A percentile compares a stretch with the other conserved stretches of the same genome.
phyloP scores from a whole-genome alignment of 2,888 invertebrate species.

The Seladonia tumulorum region DNA sequence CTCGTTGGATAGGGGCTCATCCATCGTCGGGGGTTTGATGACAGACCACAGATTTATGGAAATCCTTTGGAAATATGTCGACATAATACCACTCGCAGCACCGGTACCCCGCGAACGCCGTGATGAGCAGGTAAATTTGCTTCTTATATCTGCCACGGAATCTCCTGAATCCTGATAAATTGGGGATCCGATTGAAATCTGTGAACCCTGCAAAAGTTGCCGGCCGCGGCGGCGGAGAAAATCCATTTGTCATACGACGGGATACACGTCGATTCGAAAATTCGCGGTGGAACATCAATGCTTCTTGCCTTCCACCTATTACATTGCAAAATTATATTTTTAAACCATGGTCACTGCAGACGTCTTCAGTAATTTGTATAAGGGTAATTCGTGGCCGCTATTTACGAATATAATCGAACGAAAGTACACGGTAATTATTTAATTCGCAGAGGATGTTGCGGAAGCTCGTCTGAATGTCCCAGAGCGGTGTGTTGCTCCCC shows the following conservation, averaged over 20 bases:
- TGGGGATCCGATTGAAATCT: neutral
- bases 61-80: constrained; percentile 24
- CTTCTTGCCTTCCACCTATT: neutral
- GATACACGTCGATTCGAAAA: neutral
- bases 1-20: constrained; percentile 29
- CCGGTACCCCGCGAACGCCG: neutral
- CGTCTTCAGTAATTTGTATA: neutral
- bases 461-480: neutral
- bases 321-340: neutral
- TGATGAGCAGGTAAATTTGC: constrained; percentile 49
- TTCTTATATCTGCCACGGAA: neutral
- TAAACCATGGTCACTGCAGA: too few relatives aligned
- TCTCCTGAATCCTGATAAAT: neutral
- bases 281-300: neutral
- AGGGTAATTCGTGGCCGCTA: neutral
- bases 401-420: too few relatives aligned
- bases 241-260: neutral
- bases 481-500: constrained; percentile 24
- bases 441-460: neutral
- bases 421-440: neutral
- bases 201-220: neutral
- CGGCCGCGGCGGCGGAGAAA: neutral
- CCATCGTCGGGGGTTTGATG: constrained; percentile 29
- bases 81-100: neutral
- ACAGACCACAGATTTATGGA: constrained; percentile 11